A percentile compares a stretch with the other conserved stretches of the same genome.
Evolutionary conservation across 2,888 invertebrate species (phyloP).

Genomic region (Xanthorhoe spadicearia): DNA sequence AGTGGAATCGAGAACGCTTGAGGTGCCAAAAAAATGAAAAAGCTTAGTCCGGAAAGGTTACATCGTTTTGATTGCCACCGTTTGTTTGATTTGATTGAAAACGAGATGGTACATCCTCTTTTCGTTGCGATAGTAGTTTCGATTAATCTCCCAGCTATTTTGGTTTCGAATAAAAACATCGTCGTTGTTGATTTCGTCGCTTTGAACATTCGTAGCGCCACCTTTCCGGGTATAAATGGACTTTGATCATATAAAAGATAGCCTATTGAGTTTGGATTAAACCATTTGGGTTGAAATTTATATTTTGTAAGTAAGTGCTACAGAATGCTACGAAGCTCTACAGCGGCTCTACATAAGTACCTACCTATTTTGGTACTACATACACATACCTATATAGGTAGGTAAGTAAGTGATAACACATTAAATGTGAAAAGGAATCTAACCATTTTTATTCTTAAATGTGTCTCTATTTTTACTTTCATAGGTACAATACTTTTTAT

Average conservation of each 20-base stretch:
- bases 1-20: conserved; percentile 56
- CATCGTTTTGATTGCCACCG: conserved; percentile 69
- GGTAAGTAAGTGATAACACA: too few relatives aligned
- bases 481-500: background rate
- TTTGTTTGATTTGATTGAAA: conserved; percentile 65
- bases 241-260: too few relatives aligned
- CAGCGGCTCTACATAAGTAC: background rate
- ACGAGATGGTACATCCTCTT: conserved; percentile 48
- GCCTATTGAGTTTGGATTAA: background rate
- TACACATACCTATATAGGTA: too few relatives aligned
- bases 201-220: background rate
- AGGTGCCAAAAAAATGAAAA: conserved; percentile 66
- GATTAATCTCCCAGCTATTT: conserved; percentile 26
- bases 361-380: background rate
- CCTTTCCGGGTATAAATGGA: background rate
- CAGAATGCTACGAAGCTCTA: conserved; percentile 3
- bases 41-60: conserved; percentile 68
- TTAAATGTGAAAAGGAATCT: too few relatives aligned
- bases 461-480: too few relatives aligned
- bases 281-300: too few relatives aligned
- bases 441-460: too few relatives aligned
- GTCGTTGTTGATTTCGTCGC: conserved; percentile 4
- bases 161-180: conserved; percentile 15
- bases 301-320: background rate
- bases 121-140: conserved; percentile 34